Evolutionary conservation across 2,888 invertebrate species (phyloP).

Genomic region (Drosophila paramelanica): DNA sequence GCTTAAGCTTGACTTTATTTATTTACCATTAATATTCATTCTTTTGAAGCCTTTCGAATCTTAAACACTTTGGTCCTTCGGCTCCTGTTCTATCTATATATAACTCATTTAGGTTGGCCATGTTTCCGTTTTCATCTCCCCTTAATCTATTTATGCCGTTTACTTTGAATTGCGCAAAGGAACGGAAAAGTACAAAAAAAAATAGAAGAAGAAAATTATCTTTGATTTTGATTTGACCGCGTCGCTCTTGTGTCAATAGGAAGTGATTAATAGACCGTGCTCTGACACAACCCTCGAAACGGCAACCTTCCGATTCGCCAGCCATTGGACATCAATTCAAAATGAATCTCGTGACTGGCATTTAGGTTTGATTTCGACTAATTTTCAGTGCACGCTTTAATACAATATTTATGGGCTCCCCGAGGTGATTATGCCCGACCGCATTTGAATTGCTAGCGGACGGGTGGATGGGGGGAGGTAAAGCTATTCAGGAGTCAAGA

Average conservation of each 20-base stretch:
- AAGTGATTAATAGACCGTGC: conserved; percentile 71
- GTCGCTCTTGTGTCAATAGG: conserved; percentile 67
- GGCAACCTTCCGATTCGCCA: conserved; percentile 7
- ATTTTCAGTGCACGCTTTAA: conserved; percentile 73
- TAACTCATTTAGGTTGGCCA: conserved; percentile 69
- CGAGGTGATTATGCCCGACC: conserved; percentile 61
- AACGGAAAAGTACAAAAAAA: neutral
- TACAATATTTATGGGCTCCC: conserved; percentile 69
- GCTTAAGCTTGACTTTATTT: conserved; percentile 27
- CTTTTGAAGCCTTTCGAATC: conserved; percentile 38
- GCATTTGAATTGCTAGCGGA: conserved; percentile 49
- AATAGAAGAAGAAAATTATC: conserved; percentile 64
- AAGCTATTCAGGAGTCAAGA: conserved; percentile 65
- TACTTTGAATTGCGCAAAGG: conserved; percentile 63
- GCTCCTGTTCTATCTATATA: conserved; percentile 1
- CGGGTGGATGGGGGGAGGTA: neutral
- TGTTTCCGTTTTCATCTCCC: conserved; percentile 55
- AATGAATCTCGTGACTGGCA: conserved; percentile 50
- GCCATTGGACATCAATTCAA: conserved; percentile 29
- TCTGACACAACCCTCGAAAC: neutral
- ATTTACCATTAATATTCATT: conserved; percentile 39
- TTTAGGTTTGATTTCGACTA: conserved; percentile 72
- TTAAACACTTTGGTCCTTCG: conserved; percentile 19
- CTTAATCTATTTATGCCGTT: conserved; percentile 72
- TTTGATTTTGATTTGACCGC: conserved; percentile 68